A percentile compares a stretch with the other conserved stretches of the same genome.
These are phyloP conservation scores for Pristionchus entomophagus DNA, from an alignment of 2,888 invertebrate species.

Conservation along the genomic window DNA sequence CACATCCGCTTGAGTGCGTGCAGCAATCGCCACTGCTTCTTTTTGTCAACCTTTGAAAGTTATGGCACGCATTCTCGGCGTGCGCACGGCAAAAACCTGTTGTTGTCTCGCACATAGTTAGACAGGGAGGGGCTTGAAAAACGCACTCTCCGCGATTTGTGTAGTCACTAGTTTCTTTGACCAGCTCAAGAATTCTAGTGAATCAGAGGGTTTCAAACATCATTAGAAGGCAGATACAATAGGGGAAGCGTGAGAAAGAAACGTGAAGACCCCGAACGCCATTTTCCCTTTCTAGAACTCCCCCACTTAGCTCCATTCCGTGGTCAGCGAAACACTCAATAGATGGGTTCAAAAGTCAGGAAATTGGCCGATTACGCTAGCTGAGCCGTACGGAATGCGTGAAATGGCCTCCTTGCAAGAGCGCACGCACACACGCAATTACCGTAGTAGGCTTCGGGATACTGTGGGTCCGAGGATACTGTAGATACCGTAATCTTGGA, in stretches of 20 bases:
- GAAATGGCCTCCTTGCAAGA: too few species aligned
- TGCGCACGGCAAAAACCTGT: neutral
- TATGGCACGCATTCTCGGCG: constrained; percentile 13
- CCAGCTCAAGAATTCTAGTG: too few species aligned
- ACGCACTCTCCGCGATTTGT: too few species aligned
- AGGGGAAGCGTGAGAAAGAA: too few species aligned
- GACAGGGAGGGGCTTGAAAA: neutral
- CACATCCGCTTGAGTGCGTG: neutral
- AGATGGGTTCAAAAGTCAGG: neutral
- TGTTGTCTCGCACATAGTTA: neutral
- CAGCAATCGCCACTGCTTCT: neutral
- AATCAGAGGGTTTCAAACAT: too few species aligned
- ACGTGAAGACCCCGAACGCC: too few species aligned
- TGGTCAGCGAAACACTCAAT: constrained; percentile 15
- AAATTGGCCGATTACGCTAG: neutral
- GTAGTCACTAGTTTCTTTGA: too few species aligned
- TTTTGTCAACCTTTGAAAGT: constrained; percentile 11
- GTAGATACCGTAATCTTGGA: neutral
- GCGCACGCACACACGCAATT: neutral
- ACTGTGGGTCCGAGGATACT: neutral
- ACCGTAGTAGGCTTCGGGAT: neutral
- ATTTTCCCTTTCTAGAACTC: too few species aligned
- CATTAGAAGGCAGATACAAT: too few species aligned
- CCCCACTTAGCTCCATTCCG: too few species aligned
- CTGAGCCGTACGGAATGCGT: neutral